Base-by-base conservation (phyloP, 2,797 vertebrate genomes). In the Oreochromis mossambicus region DNA sequence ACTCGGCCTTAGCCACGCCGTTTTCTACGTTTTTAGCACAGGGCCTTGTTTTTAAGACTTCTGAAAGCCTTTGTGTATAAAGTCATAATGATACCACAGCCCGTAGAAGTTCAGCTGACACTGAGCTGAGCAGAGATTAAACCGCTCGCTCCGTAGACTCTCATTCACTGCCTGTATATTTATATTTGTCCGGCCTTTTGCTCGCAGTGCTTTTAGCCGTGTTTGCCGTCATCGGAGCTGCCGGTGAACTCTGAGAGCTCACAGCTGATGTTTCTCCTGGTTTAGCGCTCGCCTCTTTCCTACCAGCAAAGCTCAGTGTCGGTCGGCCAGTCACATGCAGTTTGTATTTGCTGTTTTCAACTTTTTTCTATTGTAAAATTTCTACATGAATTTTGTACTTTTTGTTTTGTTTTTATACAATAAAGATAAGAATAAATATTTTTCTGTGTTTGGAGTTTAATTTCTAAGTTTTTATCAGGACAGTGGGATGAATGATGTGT, bases 301-400 rank as follows among this genome's bases (percentile, higher is more conserved):
- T 66, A 36, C 76, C 79, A 5, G 36, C 43, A 14, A 68, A 26
- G 78, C 88, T 89, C 84, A 19, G 66, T 87, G 87, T 93, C 84
- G 55, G 85, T 93, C 90, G 94, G 87, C 92, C 86, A 68, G 84
- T 93, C 92, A 94, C 90, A 92, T 94, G 91, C 94, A 92, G 94
- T 95, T 93, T 94, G 94, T 82, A 88, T 94, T 93, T 91, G 89
- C 91, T 89, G 88, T 94, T 95, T 90, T 91, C 55, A 83, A 70
- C 52, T 83, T 88, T 94, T 95, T 96, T 95, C 91, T 94, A 93
- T 85, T 94, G 89, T 95, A 88, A 92, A 91, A 88, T 95, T 95
- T 96, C 86, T 93, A 95, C 89, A 93, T 95, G 87, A 91, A 92
- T 96, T 96, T 97, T 96, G 91, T 95, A 96, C 88, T 41, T 66